phyloP scores from a whole-genome alignment of 2,888 invertebrate genomes.

The Phyllotreta cruciferae region DNA sequence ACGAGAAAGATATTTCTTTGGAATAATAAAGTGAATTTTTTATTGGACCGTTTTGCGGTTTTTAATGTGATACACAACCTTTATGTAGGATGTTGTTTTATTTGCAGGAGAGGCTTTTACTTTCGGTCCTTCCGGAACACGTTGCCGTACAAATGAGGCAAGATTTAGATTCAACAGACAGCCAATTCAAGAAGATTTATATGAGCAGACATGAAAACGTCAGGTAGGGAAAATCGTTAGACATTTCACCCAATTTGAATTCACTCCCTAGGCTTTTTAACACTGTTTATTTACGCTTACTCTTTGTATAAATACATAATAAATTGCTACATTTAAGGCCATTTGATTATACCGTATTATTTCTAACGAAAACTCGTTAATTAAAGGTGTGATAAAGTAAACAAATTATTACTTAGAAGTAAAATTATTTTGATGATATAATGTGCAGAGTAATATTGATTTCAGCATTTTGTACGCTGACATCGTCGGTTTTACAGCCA shows the following conservation, averaged over 20 bases:
- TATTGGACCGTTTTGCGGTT: neutral
- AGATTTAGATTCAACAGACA: constrained; percentile 89
- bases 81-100: neutral
- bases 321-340: no score
- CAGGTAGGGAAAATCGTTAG: constrained; percentile 65
- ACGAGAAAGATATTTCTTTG: neutral
- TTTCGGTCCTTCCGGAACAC: constrained; percentile 94
- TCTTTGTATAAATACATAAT: neutral
- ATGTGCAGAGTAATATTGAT: constrained; percentile 41
- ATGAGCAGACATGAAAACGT: constrained; percentile 97
- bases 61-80: neutral
- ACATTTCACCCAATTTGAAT: neutral
- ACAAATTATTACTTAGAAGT: no score
- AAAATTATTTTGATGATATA: constrained; percentile 8
- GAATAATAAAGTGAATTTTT: neutral
- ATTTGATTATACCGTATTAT: no score
- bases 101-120: constrained; percentile 82
- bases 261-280: neutral
- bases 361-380: no score
- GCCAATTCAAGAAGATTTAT: constrained; percentile 96
- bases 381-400: no score
- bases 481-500: constrained; percentile 97
- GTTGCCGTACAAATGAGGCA: constrained; percentile 96
- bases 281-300: neutral
- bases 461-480: constrained; percentile 94